Evolutionary conservation across 1,140 invertebrate genomes (phyloP), one percentile per base, ranked within the genome.

Genomic region (Neodiprion fabricii): DNA sequence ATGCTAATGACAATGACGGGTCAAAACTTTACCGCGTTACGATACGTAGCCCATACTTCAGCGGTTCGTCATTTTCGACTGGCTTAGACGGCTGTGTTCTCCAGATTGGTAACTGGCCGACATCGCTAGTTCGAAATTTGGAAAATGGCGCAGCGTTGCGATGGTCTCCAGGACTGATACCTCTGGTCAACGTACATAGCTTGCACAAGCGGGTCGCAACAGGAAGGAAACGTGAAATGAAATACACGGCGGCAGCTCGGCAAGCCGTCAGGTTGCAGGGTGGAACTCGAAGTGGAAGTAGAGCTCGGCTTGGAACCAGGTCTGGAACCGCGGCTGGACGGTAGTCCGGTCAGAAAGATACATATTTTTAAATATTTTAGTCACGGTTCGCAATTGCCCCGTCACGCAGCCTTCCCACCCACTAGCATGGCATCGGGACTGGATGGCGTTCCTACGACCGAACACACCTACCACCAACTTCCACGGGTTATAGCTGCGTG

Each of bases 291-390:
- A 61, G 53, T 61, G 53, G 53, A 61, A 61, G 53, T 61, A 61
- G 53, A 61, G n/a, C 53, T 61, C 53, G 53, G 11, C 53, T 17
- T 61, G 53, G 53, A 61, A 61, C 53, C 53, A 61, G 53, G 79
- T 85, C 82, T 85, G 85, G 84, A 87, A 88, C 85, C 86, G 84
- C 84, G 87, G 87, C 86, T 88, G 87, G 86, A 87, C 86, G 85
- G 83, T 82, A 87, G 86, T 85, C 86, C 84, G 86, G 85, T 84
- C 86, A 88, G 86, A 88, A 88, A 88, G 87, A 88, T 88, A 88
- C 87, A 88, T 88, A 88, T 88, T 88, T 88, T 88, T 88, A 88
- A 88, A 88, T 88, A 88, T 88, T 88, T 88, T 88, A 88, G 87
- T 88, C 87, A 88, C 87, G 87, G 86, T 88, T 80, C 80, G 85